Evolutionary conservation across 2,797 vertebrate species (phyloP), one percentile per base, ranked within the genome.

Genomic region (Micromesistius poutassou): DNA sequence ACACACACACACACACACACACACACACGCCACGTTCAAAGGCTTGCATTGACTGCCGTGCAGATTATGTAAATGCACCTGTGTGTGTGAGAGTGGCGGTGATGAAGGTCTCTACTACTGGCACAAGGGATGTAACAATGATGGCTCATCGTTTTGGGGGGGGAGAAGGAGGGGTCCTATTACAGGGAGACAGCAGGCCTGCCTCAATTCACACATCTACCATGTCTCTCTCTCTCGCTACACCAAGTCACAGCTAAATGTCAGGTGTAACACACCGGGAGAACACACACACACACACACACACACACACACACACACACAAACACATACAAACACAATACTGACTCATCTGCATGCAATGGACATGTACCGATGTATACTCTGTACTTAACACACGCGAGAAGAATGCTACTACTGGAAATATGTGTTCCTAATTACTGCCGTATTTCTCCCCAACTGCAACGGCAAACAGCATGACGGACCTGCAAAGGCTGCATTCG

Each of bases 21-120:
- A 68, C 8, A 28, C 62, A 28, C 8, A 28, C 5, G 42, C 30
- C 75, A 66, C 31, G 73, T 25, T 3, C 72, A 40, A 25, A 62
- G 42, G 30, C 22, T 36, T 0, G 35, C 13, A 33, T 2, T 73
- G 72, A 40, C 36, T 40, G 36, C 28, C 72, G 10, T 40, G 16
- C 72, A 73, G 72, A 73, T 25, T 73, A 38, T 73, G 35, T 13
- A 40, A 40, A 73, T 73, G 22, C 35, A 68, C 62, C 62, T 28
- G 62, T 68, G 62, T 66, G 55, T 68, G 8, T 68, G 62, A 5
- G 22, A 12, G 72, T 73, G 30, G 22, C 3, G 71, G 46, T 22
- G 46, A 22, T 72, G 16, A 71, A 36, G 4, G 46, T 55, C 46
- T 55, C 46, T 55, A 19, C 46, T 25, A 25, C n/a, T 25, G 55